A percentile compares a stretch with the other conserved stretches of the same genome.
These are phyloP conservation scores for Hippoglossus stenolepis DNA, from an alignment of 2,113 vertebrate species.

Conservation along the genomic window DNA sequence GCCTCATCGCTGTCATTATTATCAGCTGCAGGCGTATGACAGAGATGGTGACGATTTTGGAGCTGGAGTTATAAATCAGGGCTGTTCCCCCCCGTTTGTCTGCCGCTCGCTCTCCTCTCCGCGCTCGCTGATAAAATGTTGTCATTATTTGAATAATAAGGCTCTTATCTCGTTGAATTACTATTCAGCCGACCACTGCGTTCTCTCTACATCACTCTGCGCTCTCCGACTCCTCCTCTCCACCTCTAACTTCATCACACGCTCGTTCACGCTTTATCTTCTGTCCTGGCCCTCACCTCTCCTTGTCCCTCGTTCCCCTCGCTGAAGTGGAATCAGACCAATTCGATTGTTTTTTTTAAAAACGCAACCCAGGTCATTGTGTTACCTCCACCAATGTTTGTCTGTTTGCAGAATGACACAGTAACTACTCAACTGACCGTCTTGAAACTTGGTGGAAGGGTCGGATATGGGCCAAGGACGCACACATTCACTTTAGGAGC, in stretches of 20 bases:
- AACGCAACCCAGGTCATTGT: slow-evolving; percentile 1
- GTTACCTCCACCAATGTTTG: background rate
- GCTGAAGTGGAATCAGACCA: slow-evolving; percentile 12
- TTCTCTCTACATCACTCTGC: slow-evolving; percentile 37
- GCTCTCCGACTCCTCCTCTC: background rate
- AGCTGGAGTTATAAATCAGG: slow-evolving; percentile 60
- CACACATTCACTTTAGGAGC: no score
- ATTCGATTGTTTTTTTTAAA: slow-evolving; percentile 3
- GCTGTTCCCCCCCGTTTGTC: slow-evolving; percentile 30
- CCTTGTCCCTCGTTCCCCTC: slow-evolving; percentile 42
- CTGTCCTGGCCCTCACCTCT: slow-evolving; percentile 58
- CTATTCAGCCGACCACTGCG: slow-evolving; percentile 43
- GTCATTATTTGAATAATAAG: slow-evolving; percentile 75
- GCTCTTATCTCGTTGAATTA: slow-evolving; percentile 64
- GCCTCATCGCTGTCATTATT: slow-evolving; percentile 54
- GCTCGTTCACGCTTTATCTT: slow-evolving; percentile 45
- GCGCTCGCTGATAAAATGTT: slow-evolving; percentile 31
- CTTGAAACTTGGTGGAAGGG: no score
- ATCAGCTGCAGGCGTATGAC: slow-evolving; percentile 48
- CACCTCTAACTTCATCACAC: slow-evolving; percentile 40
- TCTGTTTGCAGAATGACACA: no score
- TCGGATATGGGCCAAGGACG: no score
- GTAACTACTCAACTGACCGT: no score
- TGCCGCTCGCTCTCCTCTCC: slow-evolving; percentile 7
- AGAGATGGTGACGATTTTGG: slow-evolving; percentile 56